phyloP scores from a whole-genome alignment of 2,888 invertebrate genomes.

The Ophioninae sp. region DNA sequence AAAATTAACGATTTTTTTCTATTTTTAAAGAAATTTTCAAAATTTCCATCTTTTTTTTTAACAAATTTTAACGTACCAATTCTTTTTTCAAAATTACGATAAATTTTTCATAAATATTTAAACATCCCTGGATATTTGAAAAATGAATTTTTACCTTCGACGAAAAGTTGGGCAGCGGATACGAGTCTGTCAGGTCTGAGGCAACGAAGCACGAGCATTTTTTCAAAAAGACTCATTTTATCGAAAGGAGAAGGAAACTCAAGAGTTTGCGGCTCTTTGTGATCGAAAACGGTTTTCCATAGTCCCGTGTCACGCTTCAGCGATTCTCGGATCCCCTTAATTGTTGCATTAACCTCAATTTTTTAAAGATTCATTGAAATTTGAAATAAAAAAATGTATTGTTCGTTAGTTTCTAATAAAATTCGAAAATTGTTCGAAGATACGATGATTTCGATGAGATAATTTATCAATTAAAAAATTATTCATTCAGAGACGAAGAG shows the following conservation, averaged over 20 bases:
- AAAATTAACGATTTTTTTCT: background rate
- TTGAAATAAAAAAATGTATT: too few relatives aligned
- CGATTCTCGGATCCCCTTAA: constrained; percentile 86
- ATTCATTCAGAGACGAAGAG: too few relatives aligned
- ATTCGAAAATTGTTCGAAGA: too few relatives aligned
- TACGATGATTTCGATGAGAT: too few relatives aligned
- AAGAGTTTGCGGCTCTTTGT: constrained; percentile 88
- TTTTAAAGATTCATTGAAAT: too few relatives aligned
- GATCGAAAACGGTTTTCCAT: constrained; percentile 91
- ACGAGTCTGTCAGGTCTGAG: constrained; percentile 94
- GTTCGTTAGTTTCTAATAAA: too few relatives aligned
- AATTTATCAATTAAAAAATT: too few relatives aligned
- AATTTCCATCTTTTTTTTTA: too few relatives aligned
- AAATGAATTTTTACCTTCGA: constrained; percentile 82
- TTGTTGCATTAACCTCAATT: background rate
- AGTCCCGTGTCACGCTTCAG: constrained; percentile 82
- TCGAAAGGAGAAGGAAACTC: constrained; percentile 89
- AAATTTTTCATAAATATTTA: too few relatives aligned
- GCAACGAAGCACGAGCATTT: constrained; percentile 90
- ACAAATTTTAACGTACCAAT: too few relatives aligned
- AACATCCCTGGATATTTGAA: background rate
- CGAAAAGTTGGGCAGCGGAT: constrained; percentile 88
- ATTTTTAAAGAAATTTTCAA: too few relatives aligned
- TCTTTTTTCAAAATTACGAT: too few relatives aligned
- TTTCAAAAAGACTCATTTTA: constrained; percentile 87